Conservation (phyloP, 1,140 invertebrate genomes). For the Pseudomyrmex gracilis region DNA sequence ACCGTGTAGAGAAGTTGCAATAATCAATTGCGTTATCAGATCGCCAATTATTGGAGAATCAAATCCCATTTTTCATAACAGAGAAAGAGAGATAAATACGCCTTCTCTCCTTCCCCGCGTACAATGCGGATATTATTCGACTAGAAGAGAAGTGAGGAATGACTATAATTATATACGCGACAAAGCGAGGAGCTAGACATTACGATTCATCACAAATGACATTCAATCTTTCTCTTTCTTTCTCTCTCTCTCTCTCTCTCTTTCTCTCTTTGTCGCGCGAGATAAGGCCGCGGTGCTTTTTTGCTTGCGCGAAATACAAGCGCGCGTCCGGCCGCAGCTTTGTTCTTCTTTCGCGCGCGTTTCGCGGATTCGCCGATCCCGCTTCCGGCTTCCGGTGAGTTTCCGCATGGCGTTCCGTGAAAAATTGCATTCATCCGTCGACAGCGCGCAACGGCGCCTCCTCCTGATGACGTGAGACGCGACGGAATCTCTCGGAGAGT, state of each 20-base stretch:
- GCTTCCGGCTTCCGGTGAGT: constrained; percentile 75
- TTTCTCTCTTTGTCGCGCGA: constrained; percentile 12
- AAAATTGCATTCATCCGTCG: constrained; percentile 75
- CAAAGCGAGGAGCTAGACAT: constrained; percentile 32
- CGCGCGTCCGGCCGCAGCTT: constrained; percentile 33
- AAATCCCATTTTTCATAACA: neutral
- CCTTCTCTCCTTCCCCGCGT: too few relatives aligned
- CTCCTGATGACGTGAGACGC: constrained; percentile 66
- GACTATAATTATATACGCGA: constrained; percentile 50
- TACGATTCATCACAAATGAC: constrained; percentile 49
- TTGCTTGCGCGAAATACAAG: constrained; percentile 31
- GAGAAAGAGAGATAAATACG: neutral
- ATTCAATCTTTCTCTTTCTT: constrained; percentile 46
- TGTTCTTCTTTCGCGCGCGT: constrained; percentile 57
- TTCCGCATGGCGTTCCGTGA: constrained; percentile 72
- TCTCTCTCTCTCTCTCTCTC: too few relatives aligned
- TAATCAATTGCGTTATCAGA: constrained; percentile 6
- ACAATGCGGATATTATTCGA: constrained; percentile 15
- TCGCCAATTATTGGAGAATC: constrained; percentile 6
- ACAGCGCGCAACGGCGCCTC: constrained; percentile 40
- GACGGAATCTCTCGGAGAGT: constrained; percentile 45
- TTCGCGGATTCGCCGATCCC: constrained; percentile 64
- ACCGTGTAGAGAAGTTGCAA: neutral
- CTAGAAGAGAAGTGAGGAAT: constrained; percentile 33
- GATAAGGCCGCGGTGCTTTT: constrained; percentile 50